Evolutionary conservation across 2,888 invertebrate genomes (phyloP).

Genomic region (Ecdyonurus torrentis): DNA sequence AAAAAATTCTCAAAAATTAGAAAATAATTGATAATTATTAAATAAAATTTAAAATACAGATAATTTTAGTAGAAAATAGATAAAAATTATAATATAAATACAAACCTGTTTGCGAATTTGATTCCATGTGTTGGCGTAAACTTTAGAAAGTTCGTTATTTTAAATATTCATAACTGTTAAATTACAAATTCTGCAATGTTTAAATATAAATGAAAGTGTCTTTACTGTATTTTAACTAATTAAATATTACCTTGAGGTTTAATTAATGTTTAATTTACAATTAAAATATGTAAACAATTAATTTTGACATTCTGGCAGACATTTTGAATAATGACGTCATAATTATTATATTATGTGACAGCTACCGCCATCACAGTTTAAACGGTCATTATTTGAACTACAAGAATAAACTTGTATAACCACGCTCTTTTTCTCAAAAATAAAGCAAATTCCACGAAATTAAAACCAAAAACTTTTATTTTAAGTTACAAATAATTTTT

Average conservation of each 20-base stretch:
- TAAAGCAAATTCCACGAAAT: too few species aligned
- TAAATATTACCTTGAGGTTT: not conserved
- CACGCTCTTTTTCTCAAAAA: too few species aligned
- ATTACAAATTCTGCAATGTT: not conserved
- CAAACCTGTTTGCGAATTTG: not conserved
- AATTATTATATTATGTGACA: not conserved
- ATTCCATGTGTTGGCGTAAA: not conserved
- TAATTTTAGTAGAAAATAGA: too few species aligned
- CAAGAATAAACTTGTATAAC: too few species aligned
- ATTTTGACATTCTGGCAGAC: not conserved
- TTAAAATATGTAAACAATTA: not conserved
- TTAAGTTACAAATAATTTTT: too few species aligned
- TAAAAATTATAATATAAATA: too few species aligned
- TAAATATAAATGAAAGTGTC: not conserved
- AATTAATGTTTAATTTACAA: not conserved
- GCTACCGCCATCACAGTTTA: too few species aligned
- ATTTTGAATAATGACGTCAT: not conserved
- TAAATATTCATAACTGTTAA: not conserved
- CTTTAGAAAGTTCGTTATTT: not conserved
- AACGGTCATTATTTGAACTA: too few species aligned
- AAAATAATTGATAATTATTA: too few species aligned
- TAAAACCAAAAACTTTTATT: too few species aligned
- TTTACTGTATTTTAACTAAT: not conserved
- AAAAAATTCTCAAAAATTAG: too few species aligned
- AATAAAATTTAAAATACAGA: too few species aligned